Evolutionary conservation across 2,113 vertebrate genomes (phyloP).

Genomic region (Canis aureus): DNA sequence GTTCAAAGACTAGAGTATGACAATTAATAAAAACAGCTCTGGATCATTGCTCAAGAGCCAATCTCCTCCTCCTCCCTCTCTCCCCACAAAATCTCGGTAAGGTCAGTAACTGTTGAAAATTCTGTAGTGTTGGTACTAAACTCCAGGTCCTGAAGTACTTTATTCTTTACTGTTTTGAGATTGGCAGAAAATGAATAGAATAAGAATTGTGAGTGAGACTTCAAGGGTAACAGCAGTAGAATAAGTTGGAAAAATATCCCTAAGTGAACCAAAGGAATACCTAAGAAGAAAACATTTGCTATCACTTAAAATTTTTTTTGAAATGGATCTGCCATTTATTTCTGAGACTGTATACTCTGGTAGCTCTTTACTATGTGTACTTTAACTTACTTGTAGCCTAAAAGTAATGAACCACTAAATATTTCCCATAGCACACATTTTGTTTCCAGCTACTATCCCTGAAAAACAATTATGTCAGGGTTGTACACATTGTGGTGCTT

Average conservation of each 20-base stretch:
- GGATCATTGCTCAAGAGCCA: neutral
- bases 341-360: conserved; percentile 41
- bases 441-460: neutral
- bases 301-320: conserved; percentile 27
- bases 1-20: neutral
- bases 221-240: neutral
- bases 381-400: conserved; percentile 51
- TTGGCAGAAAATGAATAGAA: conserved; percentile 6
- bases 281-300: conserved; percentile 43
- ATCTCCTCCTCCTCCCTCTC: accelerated
- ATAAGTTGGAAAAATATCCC: neutral
- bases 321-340: neutral
- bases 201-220: neutral
- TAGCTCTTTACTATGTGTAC: neutral
- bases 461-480: conserved; percentile 5
- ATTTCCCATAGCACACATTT: conserved; percentile 16
- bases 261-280: neutral
- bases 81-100: neutral
- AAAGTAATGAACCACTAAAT: conserved; percentile 60
- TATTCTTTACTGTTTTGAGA: conserved; percentile 29
- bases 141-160: neutral
- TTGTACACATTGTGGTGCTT: neutral
- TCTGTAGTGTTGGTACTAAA: neutral
- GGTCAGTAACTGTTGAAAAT: neutral
- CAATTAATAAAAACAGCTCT: neutral